phyloP scores from a whole-genome alignment of 1,140 invertebrate species.

The Tribolium madens region DNA sequence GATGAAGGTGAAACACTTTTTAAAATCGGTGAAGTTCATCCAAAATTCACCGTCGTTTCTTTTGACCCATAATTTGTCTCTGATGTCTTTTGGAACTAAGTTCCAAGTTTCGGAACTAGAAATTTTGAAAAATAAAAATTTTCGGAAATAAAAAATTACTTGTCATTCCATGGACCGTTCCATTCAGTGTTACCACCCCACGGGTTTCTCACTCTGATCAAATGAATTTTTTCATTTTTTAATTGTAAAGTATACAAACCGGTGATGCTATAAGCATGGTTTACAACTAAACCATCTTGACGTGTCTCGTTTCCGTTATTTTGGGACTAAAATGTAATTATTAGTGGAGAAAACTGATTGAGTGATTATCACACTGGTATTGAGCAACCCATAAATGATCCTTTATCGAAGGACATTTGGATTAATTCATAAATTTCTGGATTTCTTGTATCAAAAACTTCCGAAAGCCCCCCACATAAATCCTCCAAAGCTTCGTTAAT shows the following conservation, averaged over 20 bases:
- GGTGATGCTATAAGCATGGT: neutral
- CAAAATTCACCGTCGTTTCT: constrained; percentile 97
- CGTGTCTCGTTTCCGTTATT: neutral
- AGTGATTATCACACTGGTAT: neutral
- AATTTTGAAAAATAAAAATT: neutral
- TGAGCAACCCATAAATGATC: neutral
- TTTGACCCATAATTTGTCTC: constrained; percentile 85
- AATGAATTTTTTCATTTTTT: constrained; percentile 44
- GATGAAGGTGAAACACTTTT: neutral
- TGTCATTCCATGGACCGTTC: constrained; percentile 96
- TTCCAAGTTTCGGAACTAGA: constrained; percentile 83
- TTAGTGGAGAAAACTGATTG: neutral
- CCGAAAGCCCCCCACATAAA: constrained; percentile 3
- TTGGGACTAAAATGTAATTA: constrained; percentile 18
- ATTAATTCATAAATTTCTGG: neutral
- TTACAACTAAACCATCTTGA: neutral
- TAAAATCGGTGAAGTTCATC: constrained; percentile 71
- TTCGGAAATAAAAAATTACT: constrained; percentile 67
- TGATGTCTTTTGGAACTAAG: constrained; percentile 86
- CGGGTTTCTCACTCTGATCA: constrained; percentile 91
- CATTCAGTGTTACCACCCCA: constrained; percentile 97
- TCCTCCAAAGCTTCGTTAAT: constrained; percentile 1
- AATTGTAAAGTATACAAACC: neutral
- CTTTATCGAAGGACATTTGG: neutral
- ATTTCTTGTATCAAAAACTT: neutral